phyloP scores from a whole-genome alignment of 2,888 invertebrate genomes.

The Leptinotarsa juncta region DNA sequence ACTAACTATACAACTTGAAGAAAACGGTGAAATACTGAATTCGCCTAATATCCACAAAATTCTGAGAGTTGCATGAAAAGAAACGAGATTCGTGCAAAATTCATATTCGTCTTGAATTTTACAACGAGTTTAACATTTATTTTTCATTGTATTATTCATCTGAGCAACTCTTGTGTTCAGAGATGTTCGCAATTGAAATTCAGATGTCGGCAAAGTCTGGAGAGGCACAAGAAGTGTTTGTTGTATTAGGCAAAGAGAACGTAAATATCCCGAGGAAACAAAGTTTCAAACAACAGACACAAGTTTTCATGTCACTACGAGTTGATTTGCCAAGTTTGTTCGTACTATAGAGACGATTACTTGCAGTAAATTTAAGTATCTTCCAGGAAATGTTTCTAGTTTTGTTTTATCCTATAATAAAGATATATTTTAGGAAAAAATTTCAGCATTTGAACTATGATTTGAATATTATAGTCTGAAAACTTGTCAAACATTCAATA shows the following conservation, averaged over 20 bases:
- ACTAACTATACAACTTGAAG: too few relatives aligned
- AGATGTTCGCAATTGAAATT: constrained; percentile 5
- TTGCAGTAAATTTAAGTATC: too few relatives aligned
- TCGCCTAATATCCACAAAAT: neutral
- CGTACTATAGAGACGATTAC: neutral
- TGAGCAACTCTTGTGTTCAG: neutral
- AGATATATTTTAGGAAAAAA: too few relatives aligned
- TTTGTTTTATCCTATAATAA: too few relatives aligned
- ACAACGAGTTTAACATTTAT: neutral
- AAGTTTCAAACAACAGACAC: constrained; percentile 28
- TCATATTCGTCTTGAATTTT: neutral
- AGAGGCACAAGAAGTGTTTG: constrained; percentile 18
- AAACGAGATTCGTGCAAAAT: neutral
- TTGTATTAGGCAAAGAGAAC: constrained; percentile 5
- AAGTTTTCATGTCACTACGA: constrained; percentile 26
- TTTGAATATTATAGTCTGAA: too few relatives aligned
- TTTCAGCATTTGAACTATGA: too few relatives aligned
- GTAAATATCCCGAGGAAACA: constrained; percentile 27
- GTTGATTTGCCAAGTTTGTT: constrained; percentile 22
- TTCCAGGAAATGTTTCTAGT: too few relatives aligned
- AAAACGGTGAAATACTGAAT: too few relatives aligned
- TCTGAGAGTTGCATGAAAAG: neutral
- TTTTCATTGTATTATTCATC: neutral
- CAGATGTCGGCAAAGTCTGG: constrained; percentile 18
- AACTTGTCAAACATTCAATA: too few relatives aligned